Base-by-base conservation (phyloP, 2,113 vertebrate genomes). In the Sula dactylatra region DNA sequence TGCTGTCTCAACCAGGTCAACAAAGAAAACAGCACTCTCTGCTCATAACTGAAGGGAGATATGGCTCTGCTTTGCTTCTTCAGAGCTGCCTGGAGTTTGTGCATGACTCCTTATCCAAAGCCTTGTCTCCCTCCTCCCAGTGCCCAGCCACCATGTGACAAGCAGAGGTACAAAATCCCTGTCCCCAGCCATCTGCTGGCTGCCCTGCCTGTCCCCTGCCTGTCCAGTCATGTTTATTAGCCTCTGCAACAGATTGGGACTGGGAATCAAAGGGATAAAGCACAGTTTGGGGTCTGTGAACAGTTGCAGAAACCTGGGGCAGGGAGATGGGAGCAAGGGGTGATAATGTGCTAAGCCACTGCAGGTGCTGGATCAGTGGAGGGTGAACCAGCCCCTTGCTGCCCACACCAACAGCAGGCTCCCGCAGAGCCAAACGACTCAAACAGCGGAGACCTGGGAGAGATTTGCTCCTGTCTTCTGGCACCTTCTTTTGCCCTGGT, bases 221-320 rank as follows among this genome's bases (percentile, higher is more conserved):
- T 54, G 55, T 79, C 74, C 31, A 3, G 36, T 59, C 6, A 1
- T 25, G 31, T 90, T 95, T 90, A 32, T 93, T 76, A 69, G 73
- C 66, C 59, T 82, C 66, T 85, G 74, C 62, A 93, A 74, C 90
- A 94, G 82, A 72, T 42, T 96, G 77, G 50, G 25, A 74, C 59
- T 86, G 61, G 34, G 31, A 94, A 77, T 88, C 82, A 69, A 89
- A 91, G 32, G 77, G 49, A 94, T 71, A 31, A 89, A 80, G 40
- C 31, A 2, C 93, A 76, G 66, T 91, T 34, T 94, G 92, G 40
- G 65, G 81, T 72, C 93, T 72, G n/a, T 59, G 74, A 54, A 61
- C 1, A 5, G 34, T 16, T 82, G 44, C 5, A 3, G 62, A 90
- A 90, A 38, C 32, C 36, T 90, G 44, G 34, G 78, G 19, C 19